phyloP scores from a whole-genome alignment of 92 coral and sea anemone species.

The Zoanthus sociatus region DNA sequence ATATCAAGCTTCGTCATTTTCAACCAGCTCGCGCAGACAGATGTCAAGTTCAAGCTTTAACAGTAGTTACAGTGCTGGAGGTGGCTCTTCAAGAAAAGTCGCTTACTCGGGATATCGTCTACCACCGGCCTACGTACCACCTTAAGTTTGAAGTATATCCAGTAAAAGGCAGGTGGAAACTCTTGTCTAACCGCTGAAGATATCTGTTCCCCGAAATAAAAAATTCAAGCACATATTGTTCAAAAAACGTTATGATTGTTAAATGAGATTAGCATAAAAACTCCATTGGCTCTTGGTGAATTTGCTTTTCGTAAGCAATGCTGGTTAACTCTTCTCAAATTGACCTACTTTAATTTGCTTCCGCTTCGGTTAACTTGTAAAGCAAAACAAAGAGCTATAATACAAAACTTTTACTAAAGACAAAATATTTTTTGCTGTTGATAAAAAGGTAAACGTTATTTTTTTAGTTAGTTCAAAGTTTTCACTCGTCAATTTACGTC shows the following conservation, averaged over 20 bases:
- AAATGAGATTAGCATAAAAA: neutral
- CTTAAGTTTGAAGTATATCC: conserved; percentile 48
- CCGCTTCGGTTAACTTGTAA: neutral
- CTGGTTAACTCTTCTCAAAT: conserved; percentile 3
- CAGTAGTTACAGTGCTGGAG: conserved; percentile 63
- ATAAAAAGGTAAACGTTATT: conserved; percentile 15
- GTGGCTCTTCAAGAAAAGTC: conserved; percentile 68
- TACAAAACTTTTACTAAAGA: neutral
- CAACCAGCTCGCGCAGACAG: conserved; percentile 37
- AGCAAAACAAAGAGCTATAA: neutral
- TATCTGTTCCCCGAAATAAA: neutral
- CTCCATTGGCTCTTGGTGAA: neutral
- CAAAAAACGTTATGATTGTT: neutral
- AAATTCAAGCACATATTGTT: neutral
- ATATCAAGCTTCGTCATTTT: conserved; percentile 84
- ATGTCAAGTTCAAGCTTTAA: conserved; percentile 58
- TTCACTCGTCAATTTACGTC: neutral
- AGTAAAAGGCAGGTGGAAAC: neutral
- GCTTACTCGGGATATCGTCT: conserved; percentile 94
- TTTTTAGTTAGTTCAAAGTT: neutral
- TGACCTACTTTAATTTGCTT: neutral
- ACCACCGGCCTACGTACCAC: conserved; percentile 99
- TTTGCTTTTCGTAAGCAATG: neutral
- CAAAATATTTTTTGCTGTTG: conserved; percentile 23
- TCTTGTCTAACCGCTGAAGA: neutral